phyloP scores from a whole-genome alignment of 2,888 invertebrate species.

The Chouioia cunea region DNA sequence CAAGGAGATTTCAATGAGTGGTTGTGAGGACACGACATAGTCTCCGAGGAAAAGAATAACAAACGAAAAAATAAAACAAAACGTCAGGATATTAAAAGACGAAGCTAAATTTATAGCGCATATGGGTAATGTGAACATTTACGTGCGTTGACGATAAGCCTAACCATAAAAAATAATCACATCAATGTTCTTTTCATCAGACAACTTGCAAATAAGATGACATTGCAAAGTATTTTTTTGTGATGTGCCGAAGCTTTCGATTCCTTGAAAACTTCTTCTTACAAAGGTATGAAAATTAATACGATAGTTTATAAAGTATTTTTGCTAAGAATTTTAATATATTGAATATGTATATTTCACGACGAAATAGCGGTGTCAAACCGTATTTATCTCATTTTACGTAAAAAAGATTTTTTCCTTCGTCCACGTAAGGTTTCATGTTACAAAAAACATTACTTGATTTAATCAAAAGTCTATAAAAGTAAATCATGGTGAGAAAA shows the following conservation, averaged over 20 bases:
- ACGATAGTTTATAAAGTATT: no score
- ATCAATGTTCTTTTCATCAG: constrained; percentile 26
- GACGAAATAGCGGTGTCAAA: no score
- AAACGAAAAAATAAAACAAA: constrained; percentile 28
- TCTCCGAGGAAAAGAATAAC: constrained; percentile 5
- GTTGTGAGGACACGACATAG: constrained; percentile 8
- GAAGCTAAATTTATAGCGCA: constrained; percentile 60
- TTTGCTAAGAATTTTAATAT: no score
- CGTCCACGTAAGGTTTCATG: no score
- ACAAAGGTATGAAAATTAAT: no score
- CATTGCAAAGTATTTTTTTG: not conserved
- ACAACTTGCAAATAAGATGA: not conserved
- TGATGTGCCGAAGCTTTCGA: constrained; percentile 2
- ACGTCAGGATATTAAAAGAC: constrained; percentile 55
- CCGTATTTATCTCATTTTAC: no score
- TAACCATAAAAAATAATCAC: not conserved
- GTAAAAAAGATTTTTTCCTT: no score
- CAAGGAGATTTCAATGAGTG: constrained; percentile 39
- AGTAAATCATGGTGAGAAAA: no score
- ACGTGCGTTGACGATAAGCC: constrained; percentile 50
- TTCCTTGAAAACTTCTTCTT: constrained; percentile 2
- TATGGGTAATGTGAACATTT: constrained; percentile 62
- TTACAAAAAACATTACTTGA: no score
- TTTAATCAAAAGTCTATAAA: no score
- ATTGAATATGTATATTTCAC: no score